Evolutionary conservation across 2,888 invertebrate genomes (phyloP), one percentile per base, ranked within the genome.

Genomic region (Elaeidobius kamerunicus): DNA sequence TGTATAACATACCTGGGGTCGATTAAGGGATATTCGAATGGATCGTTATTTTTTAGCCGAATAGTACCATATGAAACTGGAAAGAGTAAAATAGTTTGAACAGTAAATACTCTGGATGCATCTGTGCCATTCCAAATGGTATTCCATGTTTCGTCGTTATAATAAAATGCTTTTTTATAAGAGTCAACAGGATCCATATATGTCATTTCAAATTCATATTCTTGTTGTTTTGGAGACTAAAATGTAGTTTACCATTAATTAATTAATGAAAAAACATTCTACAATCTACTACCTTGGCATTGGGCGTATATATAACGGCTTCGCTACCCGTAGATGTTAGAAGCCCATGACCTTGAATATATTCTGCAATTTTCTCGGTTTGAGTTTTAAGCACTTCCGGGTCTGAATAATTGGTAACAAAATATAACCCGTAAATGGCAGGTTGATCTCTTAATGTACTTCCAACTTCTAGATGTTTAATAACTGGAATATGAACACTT

Each of bases 401-500:
- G 18, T 52, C 52, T 1, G 52, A 78, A 42, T 81, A 78, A 63
- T 87, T 85, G 2, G 85, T 79, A 41, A 83, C 73, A 64, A 88
- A 88, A 0, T 82, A 82, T 46, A 88, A 73, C 2, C 84, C 85
- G 2, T 82, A 81, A 55, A 86, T 79, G 1, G 83, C 83, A 2
- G 86, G 76, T 63, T 88, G 88, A 67, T 89, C 89, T 67, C 86
- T 86, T 0, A 89, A 76, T 68, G 88, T 88, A 62, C 80, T 78
- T 2, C 90, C 90, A 0, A 90, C 89, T 0, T 82, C 83, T 1
- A 87, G 75, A 65, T 89, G 78, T 57, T 80, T 75, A 36, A 86
- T 64, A 2, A 83, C 77, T 0, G 75, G 67, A 42, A 89, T 84
- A 1, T 76, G 76, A 6, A 82, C 64, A 18, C 80, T 73, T 5